Percentiles rank a stretch among this genome's conserved stretches.
phyloP scores from a whole-genome alignment of 1,140 invertebrate genomes.

The Drosophila kikkawai region DNA sequence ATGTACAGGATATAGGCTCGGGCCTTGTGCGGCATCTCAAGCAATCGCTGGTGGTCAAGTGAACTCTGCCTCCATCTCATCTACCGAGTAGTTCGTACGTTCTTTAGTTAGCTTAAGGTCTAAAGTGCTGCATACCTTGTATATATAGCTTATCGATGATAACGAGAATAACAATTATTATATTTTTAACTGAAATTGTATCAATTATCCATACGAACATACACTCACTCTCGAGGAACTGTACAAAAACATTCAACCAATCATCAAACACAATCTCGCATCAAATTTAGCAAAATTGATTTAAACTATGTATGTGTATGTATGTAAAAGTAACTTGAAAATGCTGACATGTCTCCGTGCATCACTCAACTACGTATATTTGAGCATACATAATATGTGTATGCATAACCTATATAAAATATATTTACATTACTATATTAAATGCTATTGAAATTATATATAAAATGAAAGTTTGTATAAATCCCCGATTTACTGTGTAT shows the following conservation, averaged over 20 bases:
- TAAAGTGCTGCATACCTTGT: slow-evolving; percentile 43
- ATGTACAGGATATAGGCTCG: slow-evolving; percentile 91
- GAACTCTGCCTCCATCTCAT: slow-evolving; percentile 33
- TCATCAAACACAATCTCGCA: slow-evolving; percentile 44
- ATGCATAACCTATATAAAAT: slow-evolving; percentile 50
- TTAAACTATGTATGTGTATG: slow-evolving; percentile 49
- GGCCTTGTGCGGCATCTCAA: slow-evolving; percentile 89
- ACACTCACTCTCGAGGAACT: slow-evolving; percentile 33
- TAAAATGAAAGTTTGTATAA: slow-evolving; percentile 74
- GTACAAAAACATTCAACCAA: slow-evolving; percentile 59
- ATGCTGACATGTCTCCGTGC: slow-evolving; percentile 74
- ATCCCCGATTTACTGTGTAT: slow-evolving; percentile 41
- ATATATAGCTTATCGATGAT: slow-evolving; percentile 39
- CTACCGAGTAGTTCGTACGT: slow-evolving; percentile 21
- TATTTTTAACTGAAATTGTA: slow-evolving; percentile 48
- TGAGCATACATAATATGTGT: slow-evolving; percentile 35
- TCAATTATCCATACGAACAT: slow-evolving; percentile 40
- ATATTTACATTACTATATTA: slow-evolving; percentile 52
- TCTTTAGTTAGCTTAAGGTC: slow-evolving; percentile 44
- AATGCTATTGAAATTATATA: slow-evolving; percentile 62
- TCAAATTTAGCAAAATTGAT: slow-evolving; percentile 70
- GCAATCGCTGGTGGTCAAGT: slow-evolving; percentile 87
- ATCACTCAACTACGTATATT: slow-evolving; percentile 74
- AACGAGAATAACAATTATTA: slow-evolving; percentile 48
- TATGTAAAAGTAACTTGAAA: slow-evolving; percentile 46